Base-by-base conservation (phyloP, 2,888 invertebrate genomes). In the Drosophila kambysellisi region DNA sequence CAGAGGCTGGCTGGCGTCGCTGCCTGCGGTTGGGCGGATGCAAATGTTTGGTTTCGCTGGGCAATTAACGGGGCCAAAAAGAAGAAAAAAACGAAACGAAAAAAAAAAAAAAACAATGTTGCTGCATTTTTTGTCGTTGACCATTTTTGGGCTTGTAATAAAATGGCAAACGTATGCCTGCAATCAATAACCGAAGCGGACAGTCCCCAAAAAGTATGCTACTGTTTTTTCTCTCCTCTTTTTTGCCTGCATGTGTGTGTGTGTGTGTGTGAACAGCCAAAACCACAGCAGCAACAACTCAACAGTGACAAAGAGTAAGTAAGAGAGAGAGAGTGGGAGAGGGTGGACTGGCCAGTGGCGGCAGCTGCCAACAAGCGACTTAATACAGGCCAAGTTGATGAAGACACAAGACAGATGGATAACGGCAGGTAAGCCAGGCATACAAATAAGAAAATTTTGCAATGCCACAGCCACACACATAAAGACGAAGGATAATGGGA, bases 31-130 rank as follows among this genome's bases (percentile, higher is more conserved):
- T 61, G 64, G 70, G 51, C 77, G 75, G 89, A 79, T 79, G 83
- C 88, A 87, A 89, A 89, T 88, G 88, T 90, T 90, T 88, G 90
- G 86, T 85, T 90, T 88, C 88, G 76, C 75, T 79, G 81, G 85
- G 85, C 88, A 89, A 88, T 88, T 88, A 88, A 88, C 87, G 83
- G 79, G 76, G 76, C 75, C 75, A 72, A 77, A 76, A 56, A 8
- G n/a, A 12, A 30, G 17, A 53, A 25, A 25, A 3, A 20, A 1
- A 50, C 25, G 3, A 25, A 7, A 51, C 25, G 25, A 25, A 51
- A 53, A 9, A 17, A 35, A n/a, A n/a, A n/a, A n/a, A 56, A 54
- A 77, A 81, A 70, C 77, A 76, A 73, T 80, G 73, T 70, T 71
- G 63, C 53, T 76, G 68, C 69, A 66, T 20, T 66, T 73, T 76